Evolutionary conservation across 2,797 vertebrate genomes (phyloP).

Genomic region (Chelidonichthys spinosus): DNA sequence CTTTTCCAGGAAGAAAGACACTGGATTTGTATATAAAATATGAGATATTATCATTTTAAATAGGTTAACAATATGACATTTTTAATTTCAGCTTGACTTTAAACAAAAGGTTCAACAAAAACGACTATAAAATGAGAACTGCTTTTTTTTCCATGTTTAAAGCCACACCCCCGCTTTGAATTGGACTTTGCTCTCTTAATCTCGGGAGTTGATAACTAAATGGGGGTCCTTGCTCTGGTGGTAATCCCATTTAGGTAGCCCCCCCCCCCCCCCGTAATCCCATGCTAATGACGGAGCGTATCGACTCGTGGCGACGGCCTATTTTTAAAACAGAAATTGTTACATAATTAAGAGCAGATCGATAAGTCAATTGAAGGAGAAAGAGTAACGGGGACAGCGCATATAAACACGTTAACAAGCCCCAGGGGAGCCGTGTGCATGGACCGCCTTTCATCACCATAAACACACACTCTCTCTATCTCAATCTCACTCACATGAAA

Average conservation of each 20-base stretch:
- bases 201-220: slow-evolving; percentile 33
- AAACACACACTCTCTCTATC: slow-evolving; percentile 1
- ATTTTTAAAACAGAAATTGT: slow-evolving; percentile 72
- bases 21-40: too few species aligned
- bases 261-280: slow-evolving; percentile 50
- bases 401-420: slow-evolving; percentile 64
- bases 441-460: slow-evolving; percentile 29
- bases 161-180: neutral
- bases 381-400: slow-evolving; percentile 37
- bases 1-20: too few species aligned
- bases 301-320: slow-evolving; percentile 40
- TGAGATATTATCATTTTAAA: too few species aligned
- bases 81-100: too few species aligned
- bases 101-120: neutral
- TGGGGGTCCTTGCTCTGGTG: slow-evolving; percentile 36
- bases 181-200: slow-evolving; percentile 42
- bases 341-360: slow-evolving; percentile 76
- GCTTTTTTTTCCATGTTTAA: slow-evolving; percentile 13
- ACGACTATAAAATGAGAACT: neutral
- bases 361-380: slow-evolving; percentile 74
- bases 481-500: slow-evolving; percentile 4
- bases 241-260: slow-evolving; percentile 61
- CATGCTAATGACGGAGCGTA: slow-evolving; percentile 47
- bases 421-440: slow-evolving; percentile 38
- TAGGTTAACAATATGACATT: too few species aligned